Conservation (phyloP, 2,888 invertebrate genomes). For the Cosmorhoe ocellata region DNA sequence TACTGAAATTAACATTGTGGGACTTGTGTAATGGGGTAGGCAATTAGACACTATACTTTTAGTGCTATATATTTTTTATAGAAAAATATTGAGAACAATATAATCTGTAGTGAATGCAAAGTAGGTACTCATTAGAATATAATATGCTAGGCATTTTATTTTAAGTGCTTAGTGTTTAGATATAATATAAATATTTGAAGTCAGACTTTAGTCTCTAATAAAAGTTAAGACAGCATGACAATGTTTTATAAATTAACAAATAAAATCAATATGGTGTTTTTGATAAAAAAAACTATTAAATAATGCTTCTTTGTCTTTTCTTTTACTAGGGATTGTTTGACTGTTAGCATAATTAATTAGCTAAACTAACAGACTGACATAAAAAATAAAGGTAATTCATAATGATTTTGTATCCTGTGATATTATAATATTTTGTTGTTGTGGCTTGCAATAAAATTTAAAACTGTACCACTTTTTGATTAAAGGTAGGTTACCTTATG, state of each 20-base stretch:
- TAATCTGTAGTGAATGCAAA: no score
- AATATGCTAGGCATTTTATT: neutral
- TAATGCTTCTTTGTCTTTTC: neutral
- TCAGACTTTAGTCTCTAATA: neutral
- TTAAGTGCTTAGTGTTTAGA: neutral
- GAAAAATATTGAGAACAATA: no score
- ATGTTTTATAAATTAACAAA: no score
- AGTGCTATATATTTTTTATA: no score
- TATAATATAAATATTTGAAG: neutral
- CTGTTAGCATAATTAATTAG: neutral
- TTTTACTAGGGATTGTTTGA: neutral
- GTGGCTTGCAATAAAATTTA: constrained; percentile 24
- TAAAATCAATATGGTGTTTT: no score
- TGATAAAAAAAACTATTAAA: no score
- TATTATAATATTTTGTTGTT: constrained; percentile 44
- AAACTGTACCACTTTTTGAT: neutral
- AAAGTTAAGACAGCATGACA: neutral
- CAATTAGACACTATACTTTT: no score
- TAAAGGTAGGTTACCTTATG: neutral
- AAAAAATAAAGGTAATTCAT: constrained; percentile 24
- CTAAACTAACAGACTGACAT: constrained; percentile 41
- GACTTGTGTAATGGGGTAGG: no score
- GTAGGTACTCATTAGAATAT: neutral
- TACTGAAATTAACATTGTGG: no score
- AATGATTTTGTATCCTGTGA: constrained; percentile 47